Evolutionary conservation across 2,113 vertebrate species (phyloP), one percentile per base, ranked within the genome.

Genomic region (Micronycteris hirsuta): DNA sequence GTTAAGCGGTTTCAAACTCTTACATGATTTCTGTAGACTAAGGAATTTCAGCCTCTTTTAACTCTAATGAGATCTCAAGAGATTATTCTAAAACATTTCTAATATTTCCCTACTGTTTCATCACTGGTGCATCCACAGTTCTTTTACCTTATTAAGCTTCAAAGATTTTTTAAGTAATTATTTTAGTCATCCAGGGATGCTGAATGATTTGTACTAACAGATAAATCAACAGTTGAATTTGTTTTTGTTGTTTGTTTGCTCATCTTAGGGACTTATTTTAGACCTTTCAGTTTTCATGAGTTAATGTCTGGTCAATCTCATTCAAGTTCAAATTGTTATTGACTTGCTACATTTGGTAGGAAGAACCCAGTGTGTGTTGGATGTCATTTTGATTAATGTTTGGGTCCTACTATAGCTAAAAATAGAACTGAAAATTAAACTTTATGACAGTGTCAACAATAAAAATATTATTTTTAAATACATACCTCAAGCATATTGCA

Each of bases 51-150:
- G 10, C 38, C 89, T 92, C 89, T 95, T 92, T 94, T 94, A 93
- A 81, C 20, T 91, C 78, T 95, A 97, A 97, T 97, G 89, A 97
- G 96, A 54, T 52, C 96, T 96, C 96, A 77, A 86, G 83, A 86
- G 74, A 89, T 74, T 65, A 61, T 89, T 89, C 45, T 70, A 47
- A 95, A 91, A 89, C 45, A 65, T 54, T 20, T 77, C 52, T 94
- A 96, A 91, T 88, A 65, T 47, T 90, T 77, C 43, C 76, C 61
- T 67, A 31, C 45, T 92, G 38, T 52, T 78, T 93, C 38, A 74
- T 61, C 31, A 19, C 31, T 77, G 54, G 38, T 80, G 83, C 63
- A 47, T 38, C 78, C 52, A 86, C 8, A 47, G 43, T 56, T 89
- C 31, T 80, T 84, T 95, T 74, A 24, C 41, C 41, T 86, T 91